These are phyloP conservation scores for Petrocephalus zakoni DNA, from an alignment of 2,113 vertebrate genomes.

Conservation along the genomic window DNA sequence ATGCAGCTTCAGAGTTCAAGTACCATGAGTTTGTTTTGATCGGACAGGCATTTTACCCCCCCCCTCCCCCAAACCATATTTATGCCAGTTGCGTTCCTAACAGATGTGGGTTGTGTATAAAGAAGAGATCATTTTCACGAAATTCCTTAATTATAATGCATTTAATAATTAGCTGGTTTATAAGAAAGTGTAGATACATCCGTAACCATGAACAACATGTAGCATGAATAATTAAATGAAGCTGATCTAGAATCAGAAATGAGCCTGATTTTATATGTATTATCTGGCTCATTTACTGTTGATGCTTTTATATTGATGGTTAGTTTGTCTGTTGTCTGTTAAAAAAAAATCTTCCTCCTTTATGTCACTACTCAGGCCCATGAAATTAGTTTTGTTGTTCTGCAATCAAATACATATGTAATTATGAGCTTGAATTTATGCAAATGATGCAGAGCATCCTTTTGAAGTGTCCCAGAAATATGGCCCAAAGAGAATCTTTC, in stretches of 20 bases:
- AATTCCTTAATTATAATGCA: not conserved
- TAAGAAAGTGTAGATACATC: not conserved
- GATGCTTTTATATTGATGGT: not conserved
- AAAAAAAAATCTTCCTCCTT: not conserved
- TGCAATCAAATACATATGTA: not conserved
- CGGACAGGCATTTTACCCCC: not conserved
- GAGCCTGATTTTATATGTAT: not conserved
- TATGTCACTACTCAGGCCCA: not conserved
- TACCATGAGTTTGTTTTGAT: not conserved
- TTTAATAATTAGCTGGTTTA: not conserved
- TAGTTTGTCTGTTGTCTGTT: not conserved
- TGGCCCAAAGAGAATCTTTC: not conserved
- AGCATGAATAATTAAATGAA: not conserved
- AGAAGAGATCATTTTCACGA: not conserved
- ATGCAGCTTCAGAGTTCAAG: not conserved
- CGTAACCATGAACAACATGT: not conserved
- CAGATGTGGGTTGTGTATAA: not conserved
- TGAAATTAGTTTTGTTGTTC: constrained; percentile 14
- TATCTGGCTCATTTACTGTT: not conserved
- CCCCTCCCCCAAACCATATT: not conserved
- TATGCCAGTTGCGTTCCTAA: not conserved
- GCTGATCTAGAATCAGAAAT: not conserved
- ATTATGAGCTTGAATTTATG: not conserved
- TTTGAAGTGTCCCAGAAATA: not conserved
- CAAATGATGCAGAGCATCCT: not conserved